Conservation (phyloP, 2,888 invertebrate genomes). For the Drosophila siamana region DNA sequence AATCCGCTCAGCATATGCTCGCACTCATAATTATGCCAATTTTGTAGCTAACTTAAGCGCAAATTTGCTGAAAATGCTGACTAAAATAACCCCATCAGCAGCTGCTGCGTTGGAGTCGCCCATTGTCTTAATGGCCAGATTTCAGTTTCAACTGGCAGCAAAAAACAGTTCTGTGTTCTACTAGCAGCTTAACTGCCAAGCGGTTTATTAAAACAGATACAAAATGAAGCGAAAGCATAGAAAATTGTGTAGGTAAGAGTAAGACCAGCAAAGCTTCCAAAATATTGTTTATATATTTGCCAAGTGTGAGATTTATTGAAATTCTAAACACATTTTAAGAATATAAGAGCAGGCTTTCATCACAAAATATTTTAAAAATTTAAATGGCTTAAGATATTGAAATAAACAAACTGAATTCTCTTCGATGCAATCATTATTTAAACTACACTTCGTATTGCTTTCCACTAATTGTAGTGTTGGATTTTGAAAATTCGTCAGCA, state of each 20-base stretch:
- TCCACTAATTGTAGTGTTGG: too few relatives aligned
- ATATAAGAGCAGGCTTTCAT: too few relatives aligned
- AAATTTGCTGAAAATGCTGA: constrained; percentile 6
- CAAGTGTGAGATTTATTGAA: too few relatives aligned
- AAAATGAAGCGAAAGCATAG: not conserved
- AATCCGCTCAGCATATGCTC: constrained; percentile 4
- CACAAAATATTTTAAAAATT: too few relatives aligned
- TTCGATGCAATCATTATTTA: too few relatives aligned
- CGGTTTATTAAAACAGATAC: not conserved
- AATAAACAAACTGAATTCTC: too few relatives aligned
- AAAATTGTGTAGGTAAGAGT: not conserved
- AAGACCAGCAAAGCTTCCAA: too few relatives aligned
- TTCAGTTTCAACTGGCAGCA: not conserved
- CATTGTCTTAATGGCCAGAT: not conserved
- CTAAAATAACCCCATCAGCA: constrained; percentile 1
- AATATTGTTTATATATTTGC: too few relatives aligned
- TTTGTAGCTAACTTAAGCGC: not conserved
- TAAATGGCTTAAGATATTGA: too few relatives aligned
- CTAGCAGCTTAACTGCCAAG: not conserved
- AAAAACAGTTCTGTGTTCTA: not conserved
- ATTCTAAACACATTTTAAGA: too few relatives aligned
- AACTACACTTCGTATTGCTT: too few relatives aligned
- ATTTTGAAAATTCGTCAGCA: too few relatives aligned
- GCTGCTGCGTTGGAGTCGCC: not conserved
- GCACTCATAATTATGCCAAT: constrained; percentile 14